Evolutionary conservation across 2,888 invertebrate genomes (phyloP), one percentile per base, ranked within the genome.

Genomic region (Ichneumoninae sp.): DNA sequence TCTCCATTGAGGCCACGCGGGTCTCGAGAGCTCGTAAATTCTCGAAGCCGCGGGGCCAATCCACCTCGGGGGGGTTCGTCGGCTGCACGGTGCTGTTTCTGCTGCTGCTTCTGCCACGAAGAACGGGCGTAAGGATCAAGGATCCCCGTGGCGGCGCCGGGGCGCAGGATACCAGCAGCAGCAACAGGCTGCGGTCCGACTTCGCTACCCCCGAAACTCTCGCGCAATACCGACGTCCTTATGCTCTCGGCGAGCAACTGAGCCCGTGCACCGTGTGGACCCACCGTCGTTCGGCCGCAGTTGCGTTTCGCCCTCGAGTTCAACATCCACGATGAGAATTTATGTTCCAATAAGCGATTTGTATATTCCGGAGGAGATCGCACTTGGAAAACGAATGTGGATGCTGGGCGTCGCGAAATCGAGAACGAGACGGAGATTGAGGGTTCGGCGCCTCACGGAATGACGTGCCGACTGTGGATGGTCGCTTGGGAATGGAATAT

Each of bases 161-260:
- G 75, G 71, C 71, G 76, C 79, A 75, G 44, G 65, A 76, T 62
- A 81, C 69, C 87, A 84, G 72, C 86, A 87, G 86, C 91, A 92
- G 92, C 92, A 93, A 92, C 92, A 93, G 92, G 92, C 92, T 92
- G 92, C 90, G 62, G 60, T 87, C 84, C 86, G 80, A 82, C 80
- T 85, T 76, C 72, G 57, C 85, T 80, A 86, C 80, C 84, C 86
- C 84, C 81, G 82, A 78, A 79, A 33, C 62, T 71, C 79, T 71
- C 70, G 84, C 70, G 71, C 52, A n/a, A 72, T 71, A 70, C 78
- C 68, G 66, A 78, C 65, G 71, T 84, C 57, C 79, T 80, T 47
- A 47, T 16, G 13, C 84, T 79, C 84, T 82, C 71, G 76, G 84
- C 71, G 72, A 77, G 52, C 57, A 60, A 75, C 75, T 16, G 68